Conservation (phyloP, 1,140 invertebrate genomes). For the Cherax destructor region DNA sequence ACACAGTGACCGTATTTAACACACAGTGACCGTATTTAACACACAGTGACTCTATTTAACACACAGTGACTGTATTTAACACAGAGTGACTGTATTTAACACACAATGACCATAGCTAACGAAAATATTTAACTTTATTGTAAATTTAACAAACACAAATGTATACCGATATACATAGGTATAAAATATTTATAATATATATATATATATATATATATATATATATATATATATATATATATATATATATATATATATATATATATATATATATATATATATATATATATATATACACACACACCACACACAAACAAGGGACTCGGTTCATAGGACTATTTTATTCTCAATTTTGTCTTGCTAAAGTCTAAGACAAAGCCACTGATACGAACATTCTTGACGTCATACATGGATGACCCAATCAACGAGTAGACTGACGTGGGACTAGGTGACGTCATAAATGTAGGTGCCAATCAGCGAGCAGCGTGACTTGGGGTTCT, state of each 20-base stretch:
- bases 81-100: too few relatives aligned
- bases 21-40: too few relatives aligned
- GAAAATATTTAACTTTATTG: too few relatives aligned
- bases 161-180: not conserved
- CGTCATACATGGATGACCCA: not conserved
- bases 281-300: not conserved
- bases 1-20: too few relatives aligned
- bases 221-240: not conserved
- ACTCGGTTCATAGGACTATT: not conserved
- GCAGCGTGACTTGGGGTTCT: not conserved
- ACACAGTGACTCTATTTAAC: too few relatives aligned
- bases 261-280: not conserved
- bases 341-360: not conserved
- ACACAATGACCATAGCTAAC: too few relatives aligned
- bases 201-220: not conserved
- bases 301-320: not conserved
- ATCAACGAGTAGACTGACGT: too few relatives aligned
- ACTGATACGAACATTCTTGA: slow-evolving; percentile 31
- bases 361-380: not conserved
- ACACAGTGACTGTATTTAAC: too few relatives aligned
- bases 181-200: not conserved
- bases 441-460: slow-evolving; percentile 18
- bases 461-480: not conserved
- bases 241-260: not conserved
- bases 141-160: too few relatives aligned